Percentiles rank a stretch among this genome's conserved stretches.
Evolutionary conservation across 2,113 vertebrate genomes (phyloP).

Genomic region (Marcusenius ussheri): DNA sequence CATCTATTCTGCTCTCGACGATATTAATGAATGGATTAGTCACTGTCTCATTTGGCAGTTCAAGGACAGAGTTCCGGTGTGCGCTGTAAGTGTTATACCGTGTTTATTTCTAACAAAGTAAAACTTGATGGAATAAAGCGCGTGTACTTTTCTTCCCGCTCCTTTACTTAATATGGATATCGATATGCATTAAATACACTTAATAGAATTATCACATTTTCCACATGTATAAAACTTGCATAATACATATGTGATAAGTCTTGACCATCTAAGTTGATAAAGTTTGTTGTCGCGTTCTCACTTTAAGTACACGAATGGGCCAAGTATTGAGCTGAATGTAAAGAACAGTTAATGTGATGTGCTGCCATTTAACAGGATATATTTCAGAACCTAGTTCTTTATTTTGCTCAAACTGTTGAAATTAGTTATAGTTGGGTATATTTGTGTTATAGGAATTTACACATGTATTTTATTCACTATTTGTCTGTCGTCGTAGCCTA

Average conservation of each 20-base stretch:
- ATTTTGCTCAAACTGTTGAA: neutral
- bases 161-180: neutral
- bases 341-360: neutral
- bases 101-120: neutral
- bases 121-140: neutral
- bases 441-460: neutral
- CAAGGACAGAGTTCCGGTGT: neutral
- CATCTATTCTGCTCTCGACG: neutral
- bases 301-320: neutral
- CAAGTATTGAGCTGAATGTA: neutral
- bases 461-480: neutral
- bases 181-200: neutral
- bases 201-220: neutral
- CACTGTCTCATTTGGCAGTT: neutral
- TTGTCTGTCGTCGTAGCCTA: neutral
- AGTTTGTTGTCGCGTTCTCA: neutral
- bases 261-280: neutral
- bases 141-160: neutral
- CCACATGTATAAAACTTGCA: neutral
- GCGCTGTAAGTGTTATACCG: neutral
- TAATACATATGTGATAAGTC: neutral
- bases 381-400: neutral
- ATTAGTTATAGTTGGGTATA: neutral
- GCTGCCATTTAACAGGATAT: neutral
- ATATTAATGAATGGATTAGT: slow-evolving; percentile 5